Evolutionary conservation across 2,797 vertebrate species (phyloP), one percentile per base, ranked within the genome.

Genomic region (Phalanger gymnotis): DNA sequence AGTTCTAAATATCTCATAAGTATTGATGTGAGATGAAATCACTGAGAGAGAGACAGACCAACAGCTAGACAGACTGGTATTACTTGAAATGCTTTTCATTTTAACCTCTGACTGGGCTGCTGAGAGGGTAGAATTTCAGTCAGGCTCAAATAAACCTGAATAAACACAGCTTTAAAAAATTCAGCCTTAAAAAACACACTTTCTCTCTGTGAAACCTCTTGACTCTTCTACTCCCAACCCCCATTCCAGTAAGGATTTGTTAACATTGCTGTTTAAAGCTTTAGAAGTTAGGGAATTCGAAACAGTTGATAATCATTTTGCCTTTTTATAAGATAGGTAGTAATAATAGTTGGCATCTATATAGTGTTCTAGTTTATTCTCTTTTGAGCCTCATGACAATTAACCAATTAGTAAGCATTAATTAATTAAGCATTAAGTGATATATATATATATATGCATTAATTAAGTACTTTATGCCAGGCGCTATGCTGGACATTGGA

Each of bases 61-160:
- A 96, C 93, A 91, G 34, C 91, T 73, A 93, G 95, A 95, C 34
- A 54, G 92, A 91, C 57, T 6, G 73, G 10, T 34, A 61, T 95
- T 95, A n/a, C 58, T 95, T 95, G 95, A 94, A 97, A 97, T 96
- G 96, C 96, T 95, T 95, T 93, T 95, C 95, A 96, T 95, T 96
- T 94, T 96, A 96, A 96, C 97, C 96, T 97, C 94, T 90, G 81
- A 54, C 91, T 56, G 94, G 95, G 95, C 92, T 96, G 56, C 97
- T 94, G 93, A 94, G 96, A 30, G 5, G 57, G 95, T 95, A 95
- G 97, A 96, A 97, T 97, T 95, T 94, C 97, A 96, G 90, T 51
- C 53, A 96, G 40, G 96, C 96, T 96, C 96, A 96, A 97, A 96
- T 94, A 96, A 97, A 94, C 94, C 95, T 97, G 96, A 95, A 94